phyloP scores from a whole-genome alignment of 1,140 invertebrate genomes.

The Bombus affinis region DNA sequence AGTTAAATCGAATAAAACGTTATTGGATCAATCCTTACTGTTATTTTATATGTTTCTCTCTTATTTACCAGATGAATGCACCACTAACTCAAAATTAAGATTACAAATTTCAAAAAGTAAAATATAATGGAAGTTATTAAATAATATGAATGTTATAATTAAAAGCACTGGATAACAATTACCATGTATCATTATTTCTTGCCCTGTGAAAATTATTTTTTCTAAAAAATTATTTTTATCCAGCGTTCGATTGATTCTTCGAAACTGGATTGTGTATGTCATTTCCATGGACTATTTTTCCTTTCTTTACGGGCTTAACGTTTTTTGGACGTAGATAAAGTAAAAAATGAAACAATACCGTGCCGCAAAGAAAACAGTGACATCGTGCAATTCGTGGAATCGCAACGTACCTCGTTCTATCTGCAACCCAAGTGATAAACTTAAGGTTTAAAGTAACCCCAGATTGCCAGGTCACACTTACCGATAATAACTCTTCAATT shows the following conservation, averaged over 20 bases:
- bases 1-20: too few relatives aligned
- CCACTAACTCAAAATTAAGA: too few relatives aligned
- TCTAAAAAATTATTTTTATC: neutral
- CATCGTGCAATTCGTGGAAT: conserved; percentile 13
- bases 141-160: neutral
- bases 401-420: neutral
- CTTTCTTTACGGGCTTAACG: neutral
- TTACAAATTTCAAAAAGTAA: neutral
- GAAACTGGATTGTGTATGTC: too few relatives aligned
- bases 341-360: too few relatives aligned
- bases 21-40: too few relatives aligned
- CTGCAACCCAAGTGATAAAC: conserved; percentile 18
- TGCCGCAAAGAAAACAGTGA: neutral
- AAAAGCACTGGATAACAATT: neutral
- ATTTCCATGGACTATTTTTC: too few relatives aligned
- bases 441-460: conserved; percentile 20
- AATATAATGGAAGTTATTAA: neutral
- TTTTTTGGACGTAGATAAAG: neutral
- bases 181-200: neutral
- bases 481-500: conserved; percentile 7
- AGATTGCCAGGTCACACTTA: conserved; percentile 15
- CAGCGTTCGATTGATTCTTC: too few relatives aligned
- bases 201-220: neutral
- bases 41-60: too few relatives aligned
- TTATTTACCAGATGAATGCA: too few relatives aligned